Conservation (phyloP, 2,888 invertebrate species). For the Clistopyga incitator region DNA sequence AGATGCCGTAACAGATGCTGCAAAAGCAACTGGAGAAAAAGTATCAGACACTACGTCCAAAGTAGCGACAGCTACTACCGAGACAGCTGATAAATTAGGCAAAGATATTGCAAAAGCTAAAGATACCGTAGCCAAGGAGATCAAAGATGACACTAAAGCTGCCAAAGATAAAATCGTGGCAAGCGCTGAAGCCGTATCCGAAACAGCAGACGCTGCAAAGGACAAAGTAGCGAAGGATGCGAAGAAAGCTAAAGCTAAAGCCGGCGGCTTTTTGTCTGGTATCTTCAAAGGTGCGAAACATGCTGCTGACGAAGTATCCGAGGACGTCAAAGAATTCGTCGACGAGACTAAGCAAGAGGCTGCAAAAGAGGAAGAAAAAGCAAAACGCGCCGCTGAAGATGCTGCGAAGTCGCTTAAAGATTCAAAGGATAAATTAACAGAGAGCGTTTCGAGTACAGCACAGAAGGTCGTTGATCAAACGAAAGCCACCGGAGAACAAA, state of each 20-base stretch:
- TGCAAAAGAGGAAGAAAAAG: constrained; percentile 50
- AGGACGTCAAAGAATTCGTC: constrained; percentile 62
- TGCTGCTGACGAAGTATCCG: constrained; percentile 62
- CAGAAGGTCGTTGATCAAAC: constrained; percentile 3
- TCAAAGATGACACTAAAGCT: constrained; percentile 66
- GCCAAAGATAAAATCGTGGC: constrained; percentile 53
- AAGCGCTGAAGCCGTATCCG: constrained; percentile 42
- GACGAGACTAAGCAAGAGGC: constrained; percentile 64
- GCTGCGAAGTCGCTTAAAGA: constrained; percentile 43
- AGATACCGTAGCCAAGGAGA: constrained; percentile 66
- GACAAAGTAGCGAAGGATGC: constrained; percentile 65
- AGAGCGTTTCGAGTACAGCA: constrained; percentile 38
- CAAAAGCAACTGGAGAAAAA: constrained; percentile 83
- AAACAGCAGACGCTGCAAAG: constrained; percentile 60
- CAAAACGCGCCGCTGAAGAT: constrained; percentile 49
- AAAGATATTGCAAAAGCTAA: constrained; percentile 53
- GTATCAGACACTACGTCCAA: constrained; percentile 85
- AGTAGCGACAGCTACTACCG: constrained; percentile 84
- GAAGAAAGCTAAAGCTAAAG: constrained; percentile 68
- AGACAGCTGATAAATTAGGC: constrained; percentile 53
- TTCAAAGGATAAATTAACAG: constrained; percentile 72
- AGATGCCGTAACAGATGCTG: constrained; percentile 80
- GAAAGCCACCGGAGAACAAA: constrained; percentile 41
- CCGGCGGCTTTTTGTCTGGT: constrained; percentile 69
- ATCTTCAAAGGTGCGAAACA: constrained; percentile 71